Evolutionary conservation across 2,888 invertebrate species (phyloP), one percentile per base, ranked within the genome.

Genomic region (Tinea pellionella): DNA sequence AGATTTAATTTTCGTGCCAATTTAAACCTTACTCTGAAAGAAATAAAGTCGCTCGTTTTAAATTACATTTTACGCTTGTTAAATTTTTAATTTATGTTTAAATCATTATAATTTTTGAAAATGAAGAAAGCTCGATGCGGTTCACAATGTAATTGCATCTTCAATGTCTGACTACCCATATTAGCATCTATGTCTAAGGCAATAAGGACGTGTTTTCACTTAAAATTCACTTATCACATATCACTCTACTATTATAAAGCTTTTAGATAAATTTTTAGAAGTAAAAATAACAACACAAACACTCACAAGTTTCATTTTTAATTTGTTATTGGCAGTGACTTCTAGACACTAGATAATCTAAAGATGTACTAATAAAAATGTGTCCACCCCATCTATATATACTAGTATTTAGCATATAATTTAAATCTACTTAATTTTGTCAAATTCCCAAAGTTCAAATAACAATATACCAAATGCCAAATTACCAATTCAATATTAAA

Each of bases 301-400:
- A 80, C 80, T 81, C 70, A 80, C 80, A 65, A 72, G 75, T 76
- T 78, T 78, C 80, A 81, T 81, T 66, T 15, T 47, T 47, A 16
- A n/a, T 47, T 47, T 47, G 13, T 47, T n/a, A 2, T 41, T 41
- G 6, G 24, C 24, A 24, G 24, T 24, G 24, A 37, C 37, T 24
- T 12, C 15, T 47, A 13, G 47, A 16, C 47, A 47, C 47, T 47
- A 16, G 47, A 15, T 16, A 15, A 47, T 15, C 13, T 15, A 16
- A 47, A 47, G n/a, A 16, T 16, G 4, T 16, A 47, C 47, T 47
- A n/a, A 47, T 15, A n/a, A 47, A 41, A 15, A 13, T 37, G 4
- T 37, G n/a, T 12, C 13, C 47, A 47, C 47, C 15, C n/a, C 47
- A n/a, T 4, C 47, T 47, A 15, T 47, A 47, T 47, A 47, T 47